Evolutionary conservation across 2,797 vertebrate genomes (phyloP).

Genomic region (Lagocephalus sceleratus): DNA sequence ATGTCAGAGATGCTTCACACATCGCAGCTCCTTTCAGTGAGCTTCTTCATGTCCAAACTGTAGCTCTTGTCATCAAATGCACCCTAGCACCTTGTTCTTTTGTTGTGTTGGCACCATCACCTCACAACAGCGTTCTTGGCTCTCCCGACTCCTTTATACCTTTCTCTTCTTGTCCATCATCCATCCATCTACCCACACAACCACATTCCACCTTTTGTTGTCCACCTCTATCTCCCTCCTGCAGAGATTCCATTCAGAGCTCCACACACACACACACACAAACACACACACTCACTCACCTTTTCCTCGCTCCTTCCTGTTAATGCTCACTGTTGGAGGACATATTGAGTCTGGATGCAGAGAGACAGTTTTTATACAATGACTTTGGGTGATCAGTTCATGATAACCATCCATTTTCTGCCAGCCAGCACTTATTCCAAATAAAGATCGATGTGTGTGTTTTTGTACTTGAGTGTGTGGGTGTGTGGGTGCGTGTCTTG

Average conservation of each 20-base stretch:
- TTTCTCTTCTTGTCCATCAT: slow-evolving; percentile 39
- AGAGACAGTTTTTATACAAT: no score
- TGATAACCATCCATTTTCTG: no score
- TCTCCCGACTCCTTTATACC: slow-evolving; percentile 20
- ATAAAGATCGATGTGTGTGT: slow-evolving; percentile 1
- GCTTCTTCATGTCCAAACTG: slow-evolving; percentile 5
- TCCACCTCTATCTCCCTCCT: slow-evolving; percentile 52
- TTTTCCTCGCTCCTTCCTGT: no score
- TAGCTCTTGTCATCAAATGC: slow-evolving; percentile 42
- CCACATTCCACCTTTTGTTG: slow-evolving; percentile 46
- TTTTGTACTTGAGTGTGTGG: background rate
- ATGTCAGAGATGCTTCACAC: background rate
- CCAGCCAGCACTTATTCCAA: slow-evolving; percentile 16
- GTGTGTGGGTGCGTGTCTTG: slow-evolving; percentile 38
- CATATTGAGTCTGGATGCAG: no score
- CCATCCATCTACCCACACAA: slow-evolving; percentile 27
- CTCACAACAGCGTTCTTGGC: slow-evolving; percentile 46
- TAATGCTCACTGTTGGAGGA: no score
- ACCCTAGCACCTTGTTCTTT: background rate
- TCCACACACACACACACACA: background rate
- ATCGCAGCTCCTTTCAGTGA: slow-evolving; percentile 5
- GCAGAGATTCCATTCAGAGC: slow-evolving; percentile 44
- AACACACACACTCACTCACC: no score
- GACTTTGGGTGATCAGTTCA: no score
- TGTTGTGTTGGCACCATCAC: slow-evolving; percentile 43